These are phyloP conservation scores for Hyperoplus lanceolatus DNA, from an alignment of 2,797 vertebrate genomes.

Conservation along the genomic window DNA sequence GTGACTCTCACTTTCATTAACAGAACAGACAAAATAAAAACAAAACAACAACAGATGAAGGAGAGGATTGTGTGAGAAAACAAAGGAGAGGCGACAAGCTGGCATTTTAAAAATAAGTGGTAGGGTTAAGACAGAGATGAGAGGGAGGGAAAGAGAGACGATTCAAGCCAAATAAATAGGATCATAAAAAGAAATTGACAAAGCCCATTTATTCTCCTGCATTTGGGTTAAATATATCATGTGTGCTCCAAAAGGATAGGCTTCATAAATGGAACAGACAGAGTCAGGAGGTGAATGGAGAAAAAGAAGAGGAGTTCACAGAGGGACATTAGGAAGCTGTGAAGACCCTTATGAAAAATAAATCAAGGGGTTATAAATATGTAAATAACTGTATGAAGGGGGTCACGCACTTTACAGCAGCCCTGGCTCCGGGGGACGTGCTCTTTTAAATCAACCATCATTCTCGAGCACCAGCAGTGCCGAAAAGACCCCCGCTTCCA, in stretches of 20 bases:
- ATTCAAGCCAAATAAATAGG: neutral
- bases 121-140: neutral
- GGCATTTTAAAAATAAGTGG: neutral
- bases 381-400: conserved; percentile 40
- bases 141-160: neutral
- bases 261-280: conserved; percentile 38
- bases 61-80: conserved; percentile 34
- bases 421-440: conserved; percentile 10
- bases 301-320: conserved; percentile 20
- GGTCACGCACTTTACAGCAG: conserved; percentile 47
- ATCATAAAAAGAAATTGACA: neutral
- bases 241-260: conserved; percentile 1
- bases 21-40: conserved; percentile 20
- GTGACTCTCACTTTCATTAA: conserved; percentile 3
- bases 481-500: conserved; percentile 31
- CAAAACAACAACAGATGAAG: conserved; percentile 34
- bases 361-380: conserved; percentile 67
- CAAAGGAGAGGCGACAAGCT: conserved; percentile 6
- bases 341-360: conserved; percentile 58
- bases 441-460: conserved; percentile 46
- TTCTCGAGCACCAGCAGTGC: conserved; percentile 44
- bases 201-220: conserved; percentile 1
- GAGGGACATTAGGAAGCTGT: conserved; percentile 32
- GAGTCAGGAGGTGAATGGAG: conserved; percentile 16
- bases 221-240: conserved; percentile 25